These are phyloP conservation scores for Temnothorax nylanderi DNA, from an alignment of 1,140 invertebrate genomes.

Conservation along the genomic window DNA sequence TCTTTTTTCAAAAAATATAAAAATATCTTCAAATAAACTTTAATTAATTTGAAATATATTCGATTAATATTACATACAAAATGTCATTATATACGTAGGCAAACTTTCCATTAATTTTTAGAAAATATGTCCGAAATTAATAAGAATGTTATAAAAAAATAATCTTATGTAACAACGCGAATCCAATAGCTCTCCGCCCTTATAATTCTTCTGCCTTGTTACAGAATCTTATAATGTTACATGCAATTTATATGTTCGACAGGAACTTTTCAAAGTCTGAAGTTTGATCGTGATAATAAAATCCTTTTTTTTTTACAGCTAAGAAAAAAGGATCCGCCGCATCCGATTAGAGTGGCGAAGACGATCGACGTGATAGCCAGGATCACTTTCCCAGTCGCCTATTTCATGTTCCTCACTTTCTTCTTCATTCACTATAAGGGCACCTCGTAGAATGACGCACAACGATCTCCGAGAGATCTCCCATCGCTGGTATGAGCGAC, in stretches of 20 bases:
- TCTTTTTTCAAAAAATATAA: not conserved
- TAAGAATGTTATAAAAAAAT: not conserved
- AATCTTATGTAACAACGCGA: not conserved
- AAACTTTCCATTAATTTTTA: not conserved
- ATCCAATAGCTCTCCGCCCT: not conserved
- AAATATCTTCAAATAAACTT: not conserved
- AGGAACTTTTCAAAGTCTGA: not conserved
- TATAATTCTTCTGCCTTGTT: not conserved
- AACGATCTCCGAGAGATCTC: constrained; percentile 42
- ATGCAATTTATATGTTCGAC: too few species aligned
- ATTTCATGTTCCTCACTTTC: constrained; percentile 96
- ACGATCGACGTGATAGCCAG: constrained; percentile 97
- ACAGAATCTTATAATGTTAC: not conserved
- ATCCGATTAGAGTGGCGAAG: constrained; percentile 96
- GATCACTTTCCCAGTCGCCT: constrained; percentile 96
- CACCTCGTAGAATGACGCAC: constrained; percentile 81
- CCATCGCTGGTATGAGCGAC: constrained; percentile 15
- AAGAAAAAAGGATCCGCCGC: constrained; percentile 94
- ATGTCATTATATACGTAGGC: not conserved
- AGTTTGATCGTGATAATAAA: not conserved
- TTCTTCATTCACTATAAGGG: constrained; percentile 97
- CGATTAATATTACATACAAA: not conserved
- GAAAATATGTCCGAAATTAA: not conserved
- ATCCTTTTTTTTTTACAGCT: constrained; percentile 87
- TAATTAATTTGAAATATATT: not conserved